Evolutionary conservation across 2,797 vertebrate species (phyloP).

Genomic region (Falco novaeseelandiae): DNA sequence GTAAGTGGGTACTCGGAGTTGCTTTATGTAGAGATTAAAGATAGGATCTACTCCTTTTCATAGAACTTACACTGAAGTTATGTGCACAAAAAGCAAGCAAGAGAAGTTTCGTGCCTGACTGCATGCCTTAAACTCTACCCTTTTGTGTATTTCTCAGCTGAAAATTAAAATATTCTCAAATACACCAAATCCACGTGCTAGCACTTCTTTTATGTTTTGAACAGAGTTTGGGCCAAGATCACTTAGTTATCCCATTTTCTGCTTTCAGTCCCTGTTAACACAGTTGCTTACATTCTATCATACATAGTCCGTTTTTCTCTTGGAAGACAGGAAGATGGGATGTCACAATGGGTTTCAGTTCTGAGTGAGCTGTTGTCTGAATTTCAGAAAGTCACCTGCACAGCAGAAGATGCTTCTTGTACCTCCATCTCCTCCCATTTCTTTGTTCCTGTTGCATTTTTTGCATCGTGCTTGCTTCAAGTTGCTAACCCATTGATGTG

Average conservation of each 20-base stretch:
- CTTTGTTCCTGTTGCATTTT: not conserved
- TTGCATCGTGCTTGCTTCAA: not conserved
- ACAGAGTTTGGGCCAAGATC: not conserved
- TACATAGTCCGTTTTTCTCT: not conserved
- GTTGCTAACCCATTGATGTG: no score
- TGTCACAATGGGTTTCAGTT: not conserved
- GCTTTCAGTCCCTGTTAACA: not conserved
- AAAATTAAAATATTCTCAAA: constrained; percentile 32
- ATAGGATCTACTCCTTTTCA: not conserved
- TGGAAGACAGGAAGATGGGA: not conserved
- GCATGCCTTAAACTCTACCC: constrained; percentile 36
- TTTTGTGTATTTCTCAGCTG: constrained; percentile 48
- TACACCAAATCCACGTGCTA: not conserved
- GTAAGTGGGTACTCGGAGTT: not conserved
- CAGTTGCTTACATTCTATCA: not conserved
- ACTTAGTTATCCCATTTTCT: not conserved
- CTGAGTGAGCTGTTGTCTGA: not conserved
- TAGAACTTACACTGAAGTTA: not conserved
- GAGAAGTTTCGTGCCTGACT: constrained; percentile 1
- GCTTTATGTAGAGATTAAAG: not conserved
- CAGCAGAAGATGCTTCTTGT: not conserved
- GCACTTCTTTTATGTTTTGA: not conserved
- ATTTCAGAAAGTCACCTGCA: not conserved
- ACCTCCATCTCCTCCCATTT: not conserved
- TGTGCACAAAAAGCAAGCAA: not conserved